Evolutionary conservation across 2,113 vertebrate genomes (phyloP), one percentile per base, ranked within the genome.

Genomic region (Myotis brandtii): DNA sequence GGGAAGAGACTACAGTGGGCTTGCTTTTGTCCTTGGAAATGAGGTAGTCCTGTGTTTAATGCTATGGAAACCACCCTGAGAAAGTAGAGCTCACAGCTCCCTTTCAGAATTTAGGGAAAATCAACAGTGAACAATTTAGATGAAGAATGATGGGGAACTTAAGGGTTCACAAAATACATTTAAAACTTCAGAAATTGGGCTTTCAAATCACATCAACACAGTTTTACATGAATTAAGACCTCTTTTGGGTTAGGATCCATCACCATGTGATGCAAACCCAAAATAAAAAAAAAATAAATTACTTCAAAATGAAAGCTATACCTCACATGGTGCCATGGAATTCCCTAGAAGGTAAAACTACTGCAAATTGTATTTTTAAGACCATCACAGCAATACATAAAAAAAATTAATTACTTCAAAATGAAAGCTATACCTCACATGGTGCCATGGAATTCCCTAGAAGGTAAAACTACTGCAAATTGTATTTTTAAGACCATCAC

Each of bases 341-440:
- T 79, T 76, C 7, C 77, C 43, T 77, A 81, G n/a, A 94, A 92
- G 43, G 11, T 95, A 95, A 94, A 93, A 83, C 25, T 67, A 67
- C 17, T 23, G 30, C 5, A 81, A 95, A 96, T 89, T 93, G 59
- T 56, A 92, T 73, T 91, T 93, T 79, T 73, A 59, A 95, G 95
- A 25, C 34, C 95, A 77, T 86, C 37, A 62, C n/a, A n/a, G n/a
- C n/a, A n/a, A n/a, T n/a, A n/a, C n/a, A n/a, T n/a, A 92, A 95
- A 46, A 79, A 40, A 30, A 32, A 27, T 9, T 7, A 16, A 87
- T 75, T 66, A 56, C 43, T 89, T 86, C 67, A 75, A 21, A 59
- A 89, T 69, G n/a, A 66, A 30, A 94, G 83, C 73, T 86, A 10
- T 30, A 14, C 43, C 54, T 90, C 20, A 59, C 16, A n/a, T 72